Conservation (phyloP, 2,797 vertebrate species). For the Thripadectes ignobilis region DNA sequence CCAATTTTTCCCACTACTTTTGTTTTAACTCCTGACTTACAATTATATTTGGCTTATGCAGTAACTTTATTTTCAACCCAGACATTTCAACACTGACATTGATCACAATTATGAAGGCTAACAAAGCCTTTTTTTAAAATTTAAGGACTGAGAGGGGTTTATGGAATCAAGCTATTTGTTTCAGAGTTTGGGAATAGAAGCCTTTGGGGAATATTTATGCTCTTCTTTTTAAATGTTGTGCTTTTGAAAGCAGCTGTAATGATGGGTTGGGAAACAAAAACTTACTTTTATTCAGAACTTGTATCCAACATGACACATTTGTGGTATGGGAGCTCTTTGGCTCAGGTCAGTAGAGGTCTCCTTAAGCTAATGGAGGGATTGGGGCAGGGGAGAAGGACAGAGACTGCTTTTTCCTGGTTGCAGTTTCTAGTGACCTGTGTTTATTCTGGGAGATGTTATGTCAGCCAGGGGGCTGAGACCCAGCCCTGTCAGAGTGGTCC, state of each 20-base stretch:
- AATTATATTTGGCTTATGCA: not conserved
- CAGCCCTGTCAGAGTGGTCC: not conserved
- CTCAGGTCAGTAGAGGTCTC: not conserved
- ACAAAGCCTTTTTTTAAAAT: not conserved
- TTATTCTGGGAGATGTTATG: not conserved
- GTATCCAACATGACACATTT: not conserved
- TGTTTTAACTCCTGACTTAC: not conserved
- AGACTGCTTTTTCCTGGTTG: not conserved
- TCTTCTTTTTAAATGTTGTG: not conserved
- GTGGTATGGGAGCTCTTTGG: not conserved
- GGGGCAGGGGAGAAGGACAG: not conserved
- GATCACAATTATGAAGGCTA: not conserved
- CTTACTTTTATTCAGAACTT: not conserved
- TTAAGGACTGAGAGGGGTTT: not conserved
- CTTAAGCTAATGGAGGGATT: not conserved
- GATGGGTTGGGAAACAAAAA: not conserved
- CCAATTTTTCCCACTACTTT: not conserved
- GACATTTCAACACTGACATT: not conserved
- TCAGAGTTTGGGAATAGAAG: not conserved
- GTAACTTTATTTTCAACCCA: not conserved
- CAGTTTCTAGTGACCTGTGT: not conserved
- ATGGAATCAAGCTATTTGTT: not conserved
- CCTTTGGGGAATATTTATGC: not conserved
- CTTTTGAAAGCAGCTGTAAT: not conserved
- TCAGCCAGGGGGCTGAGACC: not conserved